These are phyloP conservation scores for Tor tambroides DNA, from an alignment of 2,113 vertebrate genomes.

Conservation along the genomic window DNA sequence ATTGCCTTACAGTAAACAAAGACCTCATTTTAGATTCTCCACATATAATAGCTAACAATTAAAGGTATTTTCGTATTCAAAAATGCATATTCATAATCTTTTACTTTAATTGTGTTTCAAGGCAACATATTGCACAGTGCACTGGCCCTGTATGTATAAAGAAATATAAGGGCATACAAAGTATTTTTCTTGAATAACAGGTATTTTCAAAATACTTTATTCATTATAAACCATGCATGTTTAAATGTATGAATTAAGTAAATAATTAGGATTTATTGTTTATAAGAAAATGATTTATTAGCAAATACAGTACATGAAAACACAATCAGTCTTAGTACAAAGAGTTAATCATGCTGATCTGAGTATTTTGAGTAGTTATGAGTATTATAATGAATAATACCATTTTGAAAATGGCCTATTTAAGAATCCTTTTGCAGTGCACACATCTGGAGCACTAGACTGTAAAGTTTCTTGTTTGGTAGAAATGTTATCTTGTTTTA, in stretches of 20 bases:
- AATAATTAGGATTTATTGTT: background rate
- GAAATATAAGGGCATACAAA: constrained; percentile 14
- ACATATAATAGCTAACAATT: background rate
- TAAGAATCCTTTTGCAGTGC: constrained; percentile 43
- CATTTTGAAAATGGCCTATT: constrained; percentile 42
- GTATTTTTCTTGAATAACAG: constrained; percentile 12
- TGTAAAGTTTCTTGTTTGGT: constrained; percentile 70
- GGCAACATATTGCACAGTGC: constrained; percentile 68
- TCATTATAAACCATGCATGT: background rate
- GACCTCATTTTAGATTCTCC: background rate
- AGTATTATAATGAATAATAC: constrained; percentile 11
- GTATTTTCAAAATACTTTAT: background rate
- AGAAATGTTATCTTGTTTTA: constrained; percentile 4
- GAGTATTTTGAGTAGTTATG: background rate
- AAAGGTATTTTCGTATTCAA: constrained; percentile 13
- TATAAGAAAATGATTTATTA: too few species aligned
- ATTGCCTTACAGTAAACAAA: constrained; percentile 19
- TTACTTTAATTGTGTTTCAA: constrained; percentile 43
- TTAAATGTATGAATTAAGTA: background rate
- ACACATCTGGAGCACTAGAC: constrained; percentile 75
- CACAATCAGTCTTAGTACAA: background rate
- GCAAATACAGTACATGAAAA: background rate
- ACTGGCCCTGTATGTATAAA: constrained; percentile 39
- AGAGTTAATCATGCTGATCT: background rate
- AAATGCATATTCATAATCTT: constrained; percentile 2